Conservation (phyloP, 2,888 invertebrate genomes). For the Nymphalis urticae region DNA sequence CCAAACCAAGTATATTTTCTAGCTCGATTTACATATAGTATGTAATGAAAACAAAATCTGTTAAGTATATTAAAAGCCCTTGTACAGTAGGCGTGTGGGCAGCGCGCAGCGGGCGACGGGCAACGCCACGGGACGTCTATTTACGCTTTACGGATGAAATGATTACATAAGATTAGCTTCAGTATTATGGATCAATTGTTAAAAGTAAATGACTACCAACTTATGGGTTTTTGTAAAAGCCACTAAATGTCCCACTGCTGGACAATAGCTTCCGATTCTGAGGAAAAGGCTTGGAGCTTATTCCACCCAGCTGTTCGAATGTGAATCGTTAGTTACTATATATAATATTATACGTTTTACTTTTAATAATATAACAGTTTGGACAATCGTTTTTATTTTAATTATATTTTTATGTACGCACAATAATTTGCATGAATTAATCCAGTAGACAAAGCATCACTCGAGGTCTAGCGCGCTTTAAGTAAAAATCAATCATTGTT, state of each 20-base stretch:
- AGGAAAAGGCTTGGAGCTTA: too few species aligned
- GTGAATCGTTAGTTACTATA: too few species aligned
- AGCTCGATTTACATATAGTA: background rate
- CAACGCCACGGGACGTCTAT: conserved; percentile 11
- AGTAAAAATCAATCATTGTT: conserved; percentile 24
- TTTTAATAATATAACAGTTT: too few species aligned
- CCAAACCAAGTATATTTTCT: too few species aligned
- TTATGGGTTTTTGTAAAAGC: too few species aligned
- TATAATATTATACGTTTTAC: too few species aligned
- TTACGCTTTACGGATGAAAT: background rate
- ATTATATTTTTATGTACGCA: too few species aligned
- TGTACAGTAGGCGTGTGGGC: conserved; percentile 1
- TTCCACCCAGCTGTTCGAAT: too few species aligned
- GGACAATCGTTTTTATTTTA: too few species aligned
- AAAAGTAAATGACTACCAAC: too few species aligned
- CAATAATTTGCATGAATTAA: background rate
- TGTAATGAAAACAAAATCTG: conserved; percentile 1
- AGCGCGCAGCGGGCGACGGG: conserved; percentile 7
- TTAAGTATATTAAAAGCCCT: background rate
- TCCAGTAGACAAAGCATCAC: background rate
- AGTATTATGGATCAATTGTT: background rate
- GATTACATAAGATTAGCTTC: background rate
- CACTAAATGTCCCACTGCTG: too few species aligned
- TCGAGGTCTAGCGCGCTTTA: conserved; percentile 6
- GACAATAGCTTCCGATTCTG: too few species aligned